Evolutionary conservation across 2,113 vertebrate genomes (phyloP), one percentile per base, ranked within the genome.

Genomic region (Chlorodrepanis virens): DNA sequence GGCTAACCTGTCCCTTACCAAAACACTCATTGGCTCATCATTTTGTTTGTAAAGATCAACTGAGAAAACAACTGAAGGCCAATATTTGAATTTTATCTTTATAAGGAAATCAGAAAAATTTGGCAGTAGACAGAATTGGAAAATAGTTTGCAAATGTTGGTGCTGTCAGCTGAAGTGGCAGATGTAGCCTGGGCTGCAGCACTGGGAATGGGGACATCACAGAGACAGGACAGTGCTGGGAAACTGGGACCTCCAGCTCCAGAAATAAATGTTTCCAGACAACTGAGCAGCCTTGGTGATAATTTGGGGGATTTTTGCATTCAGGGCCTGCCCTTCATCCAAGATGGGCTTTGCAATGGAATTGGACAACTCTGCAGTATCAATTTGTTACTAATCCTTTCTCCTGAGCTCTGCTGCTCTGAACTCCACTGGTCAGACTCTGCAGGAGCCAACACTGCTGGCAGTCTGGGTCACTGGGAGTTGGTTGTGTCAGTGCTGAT

Each of bases 371-470:
- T 60, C 52, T 59, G 44, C 53, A 52, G 10, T 23, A 27, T 37
- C 15, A 44, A 60, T 68, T 77, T 68, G 22, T 52, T 60, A 28
- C 11, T 33, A 4, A 28, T 60, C 18, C 33, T 69, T 69, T 37
- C 27, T 68, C 27, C 37, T 68, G 45, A 37, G 56, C 37, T 44
- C 17, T 59, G 37, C 53, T 86, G 53, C 37, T 44, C 45, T 52
- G 21, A 10, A 22, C 31, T 44, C 5, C 2, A 0, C 33, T 14
- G 37, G 33, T 68, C 63, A 68, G 21, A 37, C 29, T 22, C 14
- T 52, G 54, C 37, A 69, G 63, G 63, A 77, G 1, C 17, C 61
- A 42, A 2, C 0, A 1, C 37, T 57, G 35, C 29, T 1, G 3
- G 24, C 42, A 75, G 42, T 35, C 71, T 31, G 53, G 44, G 2